Conservation (phyloP, 2,113 vertebrate species). For the Garra rufa region DNA sequence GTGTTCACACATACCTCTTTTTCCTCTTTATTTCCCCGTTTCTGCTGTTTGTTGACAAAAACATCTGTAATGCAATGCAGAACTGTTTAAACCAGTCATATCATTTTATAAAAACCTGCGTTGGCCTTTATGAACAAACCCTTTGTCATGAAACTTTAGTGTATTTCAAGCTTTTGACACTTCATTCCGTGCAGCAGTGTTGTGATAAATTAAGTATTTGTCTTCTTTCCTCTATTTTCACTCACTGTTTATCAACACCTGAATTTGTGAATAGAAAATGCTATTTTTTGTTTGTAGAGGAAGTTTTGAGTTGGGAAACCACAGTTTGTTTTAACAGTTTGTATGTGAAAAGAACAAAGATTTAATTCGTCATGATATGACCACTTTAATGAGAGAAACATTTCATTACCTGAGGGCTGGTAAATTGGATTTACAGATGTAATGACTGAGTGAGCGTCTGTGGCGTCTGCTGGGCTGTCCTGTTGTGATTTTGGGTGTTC, state of each 20-base stretch:
- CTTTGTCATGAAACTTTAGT: no score
- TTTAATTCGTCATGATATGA: not conserved
- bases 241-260: not conserved
- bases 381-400: not conserved
- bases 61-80: not conserved
- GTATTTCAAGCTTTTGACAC: no score
- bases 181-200: no score
- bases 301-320: not conserved
- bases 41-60: not conserved
- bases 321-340: not conserved
- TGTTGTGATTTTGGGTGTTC: not conserved
- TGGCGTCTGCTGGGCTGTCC: not conserved
- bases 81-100: not conserved
- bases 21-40: not conserved
- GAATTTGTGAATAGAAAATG: not conserved
- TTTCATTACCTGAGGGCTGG: not conserved
- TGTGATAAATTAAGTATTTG: no score
- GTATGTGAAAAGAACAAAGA: not conserved
- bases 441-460: not conserved
- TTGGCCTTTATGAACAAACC: not conserved
- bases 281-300: not conserved
- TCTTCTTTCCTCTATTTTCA: no score
- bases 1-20: not conserved
- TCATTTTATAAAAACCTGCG: not conserved
- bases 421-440: not conserved